A percentile compares a stretch with the other conserved stretches of the same genome.
Conservation (phyloP, 2,113 vertebrate species). For the Hemibagrus wyckioides region DNA sequence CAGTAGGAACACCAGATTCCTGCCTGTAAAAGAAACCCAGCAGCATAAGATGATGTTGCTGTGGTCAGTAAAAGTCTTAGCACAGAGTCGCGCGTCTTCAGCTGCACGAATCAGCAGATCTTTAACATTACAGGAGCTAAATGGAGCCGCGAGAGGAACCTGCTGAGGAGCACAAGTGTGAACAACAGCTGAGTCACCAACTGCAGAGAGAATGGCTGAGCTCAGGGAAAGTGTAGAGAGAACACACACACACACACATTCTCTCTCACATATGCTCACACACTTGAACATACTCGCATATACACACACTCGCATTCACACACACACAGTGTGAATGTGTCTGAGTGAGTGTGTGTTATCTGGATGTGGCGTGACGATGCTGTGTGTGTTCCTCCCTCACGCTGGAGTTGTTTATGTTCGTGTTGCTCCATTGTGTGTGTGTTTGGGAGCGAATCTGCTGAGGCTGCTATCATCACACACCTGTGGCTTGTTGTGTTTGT, state of each 20-base stretch:
- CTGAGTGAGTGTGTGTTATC: too few species aligned
- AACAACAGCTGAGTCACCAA: slow-evolving; percentile 73
- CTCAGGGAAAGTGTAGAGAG: slow-evolving; percentile 67
- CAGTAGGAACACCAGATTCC: background rate
- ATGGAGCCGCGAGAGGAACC: slow-evolving; percentile 58
- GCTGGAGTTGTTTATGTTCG: too few species aligned
- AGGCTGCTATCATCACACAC: too few species aligned
- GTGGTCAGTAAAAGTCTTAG: background rate
- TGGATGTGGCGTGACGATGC: too few species aligned
- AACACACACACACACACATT: background rate
- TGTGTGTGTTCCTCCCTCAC: too few species aligned
- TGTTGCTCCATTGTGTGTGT: too few species aligned
- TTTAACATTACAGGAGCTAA: slow-evolving; percentile 60
- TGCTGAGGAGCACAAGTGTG: slow-evolving; percentile 67
- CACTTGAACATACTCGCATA: background rate
- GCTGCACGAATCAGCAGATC: slow-evolving; percentile 57
- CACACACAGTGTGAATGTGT: background rate
- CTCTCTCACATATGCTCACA: too few species aligned
- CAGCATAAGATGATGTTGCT: background rate
- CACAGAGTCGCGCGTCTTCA: slow-evolving; percentile 15
- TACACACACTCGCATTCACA: background rate
- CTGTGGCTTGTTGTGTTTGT: too few species aligned
- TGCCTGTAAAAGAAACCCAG: background rate
- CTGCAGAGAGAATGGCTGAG: slow-evolving; percentile 72
- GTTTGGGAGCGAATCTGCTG: too few species aligned